phyloP scores from a whole-genome alignment of 2,888 invertebrate species.

The Hypolimnas misippus region DNA sequence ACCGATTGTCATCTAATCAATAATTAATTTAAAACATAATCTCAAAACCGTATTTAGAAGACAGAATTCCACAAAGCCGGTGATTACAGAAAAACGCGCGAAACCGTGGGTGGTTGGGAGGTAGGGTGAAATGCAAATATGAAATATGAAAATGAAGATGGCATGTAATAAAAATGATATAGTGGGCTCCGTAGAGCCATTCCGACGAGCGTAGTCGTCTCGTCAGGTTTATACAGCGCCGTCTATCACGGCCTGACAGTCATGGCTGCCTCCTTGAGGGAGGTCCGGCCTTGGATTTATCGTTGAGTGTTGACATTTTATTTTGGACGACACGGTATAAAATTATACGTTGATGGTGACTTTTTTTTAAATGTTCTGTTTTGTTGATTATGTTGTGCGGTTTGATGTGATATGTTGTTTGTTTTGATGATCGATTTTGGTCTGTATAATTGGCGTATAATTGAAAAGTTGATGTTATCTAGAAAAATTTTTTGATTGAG shows the following conservation, averaged over 20 bases:
- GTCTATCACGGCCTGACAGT: conserved; percentile 89
- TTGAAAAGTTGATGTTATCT: not conserved
- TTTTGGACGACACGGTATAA: conserved; percentile 26
- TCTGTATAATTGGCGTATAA: not conserved
- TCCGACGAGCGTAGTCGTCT: conserved; percentile 87
- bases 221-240: conserved; percentile 90
- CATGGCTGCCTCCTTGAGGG: conserved; percentile 72
- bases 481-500: too few species aligned
- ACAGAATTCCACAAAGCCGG: conserved; percentile 40
- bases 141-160: conserved; percentile 88
- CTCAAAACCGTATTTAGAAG: conserved; percentile 19
- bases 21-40: not conserved
- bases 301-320: conserved; percentile 70
- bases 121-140: conserved; percentile 82
- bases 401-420: not conserved
- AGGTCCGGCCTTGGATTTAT: conserved; percentile 70
- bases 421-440: not conserved
- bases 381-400: too few species aligned
- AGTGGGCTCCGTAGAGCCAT: conserved; percentile 91
- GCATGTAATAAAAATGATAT: conserved; percentile 92
- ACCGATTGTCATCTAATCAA: too few species aligned
- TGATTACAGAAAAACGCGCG: conserved; percentile 80
- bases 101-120: conserved; percentile 61
- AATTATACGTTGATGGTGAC: conserved; percentile 8
- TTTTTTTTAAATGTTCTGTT: not conserved